Base-by-base conservation (phyloP, 2,888 invertebrate genomes). In the Incurvaria masculella region DNA sequence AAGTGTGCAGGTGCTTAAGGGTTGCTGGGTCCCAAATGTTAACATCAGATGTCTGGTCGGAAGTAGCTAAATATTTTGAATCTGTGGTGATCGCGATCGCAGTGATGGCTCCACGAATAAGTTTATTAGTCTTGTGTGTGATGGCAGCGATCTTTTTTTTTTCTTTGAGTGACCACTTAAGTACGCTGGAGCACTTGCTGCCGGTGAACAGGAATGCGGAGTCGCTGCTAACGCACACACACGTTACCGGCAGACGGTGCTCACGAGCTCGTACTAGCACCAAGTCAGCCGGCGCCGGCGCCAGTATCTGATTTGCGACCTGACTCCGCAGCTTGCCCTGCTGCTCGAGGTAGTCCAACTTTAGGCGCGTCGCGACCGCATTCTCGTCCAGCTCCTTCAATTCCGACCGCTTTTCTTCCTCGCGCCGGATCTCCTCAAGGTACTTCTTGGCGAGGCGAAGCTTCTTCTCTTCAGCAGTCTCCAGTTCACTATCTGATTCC, bases 401-500 rank as follows among this genome's bases (percentile, higher is more conserved):
- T 56, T 87, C 87, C 1, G 82, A 79, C 56, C 87, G 81, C 54
- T 85, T 83, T 19, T 82, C 82, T 64, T 91, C 91, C 78, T 92
- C 88, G 61, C 83, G 85, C 68, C 91, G 88, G 42, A 97, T 88
- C 78, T 94, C 91, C 60, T 89, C 81, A 27, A 97, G 75, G 68
- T 95, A 95, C 63, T 91, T 84, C 65, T 96, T 96, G 0, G 97
- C 95, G 52, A 97, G 69, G 42, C 95, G 83, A 44, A 97, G 64
- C 56, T 92, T 89, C 64, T 96, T 97, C 61, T 97, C 93, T 65
- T 96, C 94, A 0, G 89, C 87, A 1, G 93, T 94, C 68, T 94
- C 91, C 54, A 83, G 76, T 54, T 87, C 86, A 57, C 86, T 86
- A 55, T 85, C 85, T 0, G 72, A 70, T 46, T 72, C 64, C 58